Evolutionary conservation across 2,797 vertebrate genomes (phyloP), one percentile per base, ranked within the genome.

Genomic region (Cichlasoma orientale): DNA sequence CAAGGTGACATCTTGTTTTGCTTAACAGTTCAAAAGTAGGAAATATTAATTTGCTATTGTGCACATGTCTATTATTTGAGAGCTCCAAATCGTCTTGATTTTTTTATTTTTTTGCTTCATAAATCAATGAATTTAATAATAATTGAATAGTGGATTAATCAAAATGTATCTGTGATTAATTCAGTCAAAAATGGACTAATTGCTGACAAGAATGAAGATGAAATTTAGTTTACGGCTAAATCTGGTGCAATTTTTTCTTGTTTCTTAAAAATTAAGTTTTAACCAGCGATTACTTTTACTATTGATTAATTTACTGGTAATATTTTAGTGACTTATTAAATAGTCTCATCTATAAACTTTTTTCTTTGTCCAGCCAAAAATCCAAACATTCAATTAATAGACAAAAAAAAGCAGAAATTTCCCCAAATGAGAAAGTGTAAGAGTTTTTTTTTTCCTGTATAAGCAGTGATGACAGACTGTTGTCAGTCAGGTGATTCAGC

Each of bases 401-500:
- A 29, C 41, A 12, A 52, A 21, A 23, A 57, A 74, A 57, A 57
- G n/a, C 13, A 33, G 55, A 21, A 31, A 38, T 61, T 33, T 11
- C 14, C 33, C 18, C 12, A 36, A 41, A 31, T 38, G 33, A 38
- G 36, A 63, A 21, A 12, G 5, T 44, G 13, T 16, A 44, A 14
- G 1, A 41, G 12, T 44, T 16, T 16, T 44, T 41, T 63, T 6
- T 4, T 11, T 38, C 44, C 7, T 66, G 38, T 7, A 27, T 21
- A 2, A 19, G 29, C 68, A 23, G 10, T 38, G 21, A n/a, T 33
- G n/a, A 52, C 36, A 33, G 31, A 33, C 5, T 56, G 54, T 13
- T 18, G 44, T 19, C 31, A 2, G 69, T 72, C 19, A 59, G 53
- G 55, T 55, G 75, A n/a, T 63, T 81, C 57, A 66, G 44, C 16